Evolutionary conservation across 2,797 vertebrate species (phyloP).

Genomic region (Echeneis naucrates): DNA sequence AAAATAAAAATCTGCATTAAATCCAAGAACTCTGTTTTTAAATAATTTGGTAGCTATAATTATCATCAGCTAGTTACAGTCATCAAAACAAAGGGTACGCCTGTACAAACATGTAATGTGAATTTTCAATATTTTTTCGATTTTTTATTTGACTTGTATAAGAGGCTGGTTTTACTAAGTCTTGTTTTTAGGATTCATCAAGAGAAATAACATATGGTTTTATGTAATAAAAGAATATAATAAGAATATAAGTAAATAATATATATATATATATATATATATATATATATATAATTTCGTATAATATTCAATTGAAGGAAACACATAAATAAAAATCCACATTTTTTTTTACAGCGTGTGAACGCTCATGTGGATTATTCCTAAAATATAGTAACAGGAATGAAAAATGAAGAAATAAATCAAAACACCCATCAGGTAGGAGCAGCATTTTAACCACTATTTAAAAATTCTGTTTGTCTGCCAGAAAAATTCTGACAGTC

Average conservation of each 20-base stretch:
- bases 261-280: no score
- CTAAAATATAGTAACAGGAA: neutral
- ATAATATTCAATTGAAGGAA: constrained; percentile 21
- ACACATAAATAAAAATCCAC: constrained; percentile 6
- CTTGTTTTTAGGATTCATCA: no score
- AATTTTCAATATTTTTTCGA: constrained; percentile 5
- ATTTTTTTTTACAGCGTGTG: neutral
- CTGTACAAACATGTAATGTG: no score
- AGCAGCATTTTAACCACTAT: neutral
- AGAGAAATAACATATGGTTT: no score
- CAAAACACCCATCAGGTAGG: neutral
- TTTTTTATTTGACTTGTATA: no score
- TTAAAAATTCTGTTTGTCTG: neutral
- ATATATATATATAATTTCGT: constrained; percentile 13
- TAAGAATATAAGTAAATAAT: no score
- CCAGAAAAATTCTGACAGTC: constrained; percentile 1
- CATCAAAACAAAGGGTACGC: no score
- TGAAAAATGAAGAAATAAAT: neutral
- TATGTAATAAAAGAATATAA: neutral
- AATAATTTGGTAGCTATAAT: neutral
- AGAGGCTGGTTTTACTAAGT: no score
- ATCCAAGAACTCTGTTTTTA: neutral
- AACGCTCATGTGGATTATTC: neutral
- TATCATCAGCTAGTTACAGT: neutral
- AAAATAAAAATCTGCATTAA: neutral